Evolutionary conservation across 1,140 invertebrate genomes (phyloP), one percentile per base, ranked within the genome.

Genomic region (Heliconius eleuchia): DNA sequence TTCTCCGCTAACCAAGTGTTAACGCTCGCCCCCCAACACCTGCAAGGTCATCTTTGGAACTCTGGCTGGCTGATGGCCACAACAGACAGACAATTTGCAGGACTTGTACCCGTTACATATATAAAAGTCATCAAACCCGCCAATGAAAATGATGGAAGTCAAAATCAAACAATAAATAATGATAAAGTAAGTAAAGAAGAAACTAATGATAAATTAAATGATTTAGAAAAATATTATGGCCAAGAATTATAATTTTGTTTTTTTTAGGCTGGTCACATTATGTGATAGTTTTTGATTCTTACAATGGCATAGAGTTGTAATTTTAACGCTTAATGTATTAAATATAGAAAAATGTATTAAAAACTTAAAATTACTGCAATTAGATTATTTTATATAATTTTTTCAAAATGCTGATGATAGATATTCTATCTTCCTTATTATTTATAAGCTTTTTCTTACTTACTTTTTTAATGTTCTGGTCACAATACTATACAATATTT

Each of bases 21-120:
- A 4, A 95, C 96, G 75, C 92, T 99, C 34, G 98, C 98, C 3
- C 98, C 98, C 1, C 96, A 97, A 89, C 96, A 97, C 86, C 93
- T 98, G 16, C 98, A 99, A 90, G 94, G 77, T 71, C 95, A 95
- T 84, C 92, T 95, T 13, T 96, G 87, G 87, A 96, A 96, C 84
- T 96, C 96, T 3, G 97, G 97, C n/a, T 98, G 97, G 97, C 96
- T 96, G 7, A 95, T 96, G 91, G 97, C 96, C 0, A 96, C 96
- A 6, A 93, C 95, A 71, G 96, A 98, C 91, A 96, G 96, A 66
- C 95, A 96, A 77, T 96, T 94, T 46, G 95, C 96, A 3, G 98
- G 98, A 4, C 91, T 98, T 0, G 95, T 99, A 71, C 98, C 98
- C 4, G 96, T 96, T 1, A 98, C 97, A 89, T 98, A 99, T 91